Conservation (phyloP, 2,113 vertebrate species). For the Nesospiza acunhae region DNA sequence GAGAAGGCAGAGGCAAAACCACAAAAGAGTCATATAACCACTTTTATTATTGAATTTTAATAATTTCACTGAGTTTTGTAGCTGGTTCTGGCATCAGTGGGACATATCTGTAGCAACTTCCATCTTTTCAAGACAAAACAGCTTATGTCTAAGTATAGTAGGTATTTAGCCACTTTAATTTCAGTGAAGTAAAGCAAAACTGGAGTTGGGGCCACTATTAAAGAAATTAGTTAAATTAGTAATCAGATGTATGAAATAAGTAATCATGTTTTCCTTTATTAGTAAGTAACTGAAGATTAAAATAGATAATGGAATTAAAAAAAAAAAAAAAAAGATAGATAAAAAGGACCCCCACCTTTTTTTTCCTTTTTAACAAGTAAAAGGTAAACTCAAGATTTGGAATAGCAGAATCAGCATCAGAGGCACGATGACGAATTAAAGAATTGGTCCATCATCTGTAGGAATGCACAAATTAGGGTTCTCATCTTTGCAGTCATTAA, state of each 20-base stretch:
- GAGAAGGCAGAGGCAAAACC: background rate
- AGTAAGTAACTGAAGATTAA: background rate
- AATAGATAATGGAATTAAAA: background rate
- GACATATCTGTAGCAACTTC: background rate
- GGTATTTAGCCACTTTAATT: background rate
- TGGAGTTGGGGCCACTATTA: background rate
- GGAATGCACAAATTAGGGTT: background rate
- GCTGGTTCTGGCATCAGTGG: background rate
- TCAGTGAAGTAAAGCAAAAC: background rate
- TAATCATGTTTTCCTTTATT: background rate
- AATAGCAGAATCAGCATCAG: background rate
- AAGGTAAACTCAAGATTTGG: background rate
- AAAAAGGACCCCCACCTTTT: fast-evolving
- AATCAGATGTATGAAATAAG: background rate
- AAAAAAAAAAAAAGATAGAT: background rate
- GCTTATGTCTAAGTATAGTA: fast-evolving
- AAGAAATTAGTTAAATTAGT: background rate
- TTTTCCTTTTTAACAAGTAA: background rate
- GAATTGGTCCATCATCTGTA: background rate
- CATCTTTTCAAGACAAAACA: background rate
- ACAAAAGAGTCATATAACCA: background rate
- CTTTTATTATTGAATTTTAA: background rate
- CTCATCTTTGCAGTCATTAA: background rate
- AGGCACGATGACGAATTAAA: fast-evolving
- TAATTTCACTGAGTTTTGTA: background rate